Percentiles rank a stretch among this genome's conserved stretches.
Evolutionary conservation across 1,140 invertebrate genomes (phyloP).

Genomic region (Cyclina sinensis): DNA sequence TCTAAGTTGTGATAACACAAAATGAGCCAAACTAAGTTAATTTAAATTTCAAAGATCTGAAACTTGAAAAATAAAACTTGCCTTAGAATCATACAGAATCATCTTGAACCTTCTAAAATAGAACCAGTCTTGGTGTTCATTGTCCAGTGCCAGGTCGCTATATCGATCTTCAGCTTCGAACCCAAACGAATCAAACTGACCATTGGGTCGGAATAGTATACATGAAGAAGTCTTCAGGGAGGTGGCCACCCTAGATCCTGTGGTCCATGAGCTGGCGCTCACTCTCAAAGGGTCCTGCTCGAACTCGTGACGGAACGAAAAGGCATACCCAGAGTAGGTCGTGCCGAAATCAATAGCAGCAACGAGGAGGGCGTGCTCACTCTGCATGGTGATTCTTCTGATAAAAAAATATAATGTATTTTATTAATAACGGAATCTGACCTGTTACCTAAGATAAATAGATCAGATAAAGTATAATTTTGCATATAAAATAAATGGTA

Average conservation of each 20-base stretch:
- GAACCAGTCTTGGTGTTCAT: not conserved
- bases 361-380: not conserved
- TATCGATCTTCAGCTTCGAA: slow-evolving; percentile 73
- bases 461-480: too few relatives aligned
- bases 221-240: not conserved
- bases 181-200: not conserved
- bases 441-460: too few relatives aligned
- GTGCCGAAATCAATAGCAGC: not conserved
- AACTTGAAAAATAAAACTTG: too few relatives aligned
- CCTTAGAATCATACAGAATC: not conserved
- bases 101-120: not conserved
- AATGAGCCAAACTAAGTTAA: too few relatives aligned
- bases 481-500: too few relatives aligned
- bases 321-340: not conserved
- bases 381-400: too few relatives aligned
- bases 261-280: not conserved
- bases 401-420: too few relatives aligned
- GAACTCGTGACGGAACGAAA: not conserved
- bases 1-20: too few relatives aligned
- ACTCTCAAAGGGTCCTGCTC: not conserved
- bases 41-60: too few relatives aligned
- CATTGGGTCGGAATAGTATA: not conserved
- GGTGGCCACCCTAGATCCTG: too few relatives aligned
- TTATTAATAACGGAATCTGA: too few relatives aligned
- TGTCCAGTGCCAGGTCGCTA: not conserved